Base-by-base conservation (phyloP, 2,888 invertebrate genomes). In the Chrysotoxum bicinctum region DNA sequence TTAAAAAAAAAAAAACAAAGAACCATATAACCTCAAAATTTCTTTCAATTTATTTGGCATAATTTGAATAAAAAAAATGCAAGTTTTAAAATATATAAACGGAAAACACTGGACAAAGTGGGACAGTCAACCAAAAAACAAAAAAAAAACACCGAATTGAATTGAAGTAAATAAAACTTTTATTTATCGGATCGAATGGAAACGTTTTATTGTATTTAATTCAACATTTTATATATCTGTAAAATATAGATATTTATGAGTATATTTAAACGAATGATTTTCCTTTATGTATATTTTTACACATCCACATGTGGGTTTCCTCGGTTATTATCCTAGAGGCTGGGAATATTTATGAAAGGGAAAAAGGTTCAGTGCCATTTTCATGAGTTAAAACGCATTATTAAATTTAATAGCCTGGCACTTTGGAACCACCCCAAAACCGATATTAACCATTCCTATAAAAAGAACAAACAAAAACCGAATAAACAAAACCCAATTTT, bases 361-460 rank as follows among this genome's bases (percentile, higher is more conserved):
- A 60, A 54, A 60, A 60, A 60, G 60, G 60, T 37, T 60, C 40
- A 40, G 60, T 60, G 40, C 60, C 60, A 60, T 60, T 60, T 60
- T 60, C 60, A 60, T 60, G 60, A 60, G 60, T 60, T 60, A 60
- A 60, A 40, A 60, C 60, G 40, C 60, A 60, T 60, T 60, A 60
- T 60, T 60, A 60, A 60, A 60, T 60, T 60, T 60, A 60, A 60
- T 60, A 40, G 60, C 60, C 60, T 40, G 60, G 60, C 60, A 60
- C 60, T 60, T 60, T 40, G 60, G 40, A 23, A 26, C 60, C 10
- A n/a, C n/a, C n/a, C 23, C 21, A 21, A 58, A 8, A 58, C 23
- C 60, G n/a, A 10, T 23, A 14, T 58, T 37, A 37, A 35, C 21
- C 58, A 37, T 21, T 58, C 35, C 35, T 21, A 37, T 19, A 45